Conservation (phyloP, 1,140 invertebrate genomes). For the Drosophila quadrilineata region DNA sequence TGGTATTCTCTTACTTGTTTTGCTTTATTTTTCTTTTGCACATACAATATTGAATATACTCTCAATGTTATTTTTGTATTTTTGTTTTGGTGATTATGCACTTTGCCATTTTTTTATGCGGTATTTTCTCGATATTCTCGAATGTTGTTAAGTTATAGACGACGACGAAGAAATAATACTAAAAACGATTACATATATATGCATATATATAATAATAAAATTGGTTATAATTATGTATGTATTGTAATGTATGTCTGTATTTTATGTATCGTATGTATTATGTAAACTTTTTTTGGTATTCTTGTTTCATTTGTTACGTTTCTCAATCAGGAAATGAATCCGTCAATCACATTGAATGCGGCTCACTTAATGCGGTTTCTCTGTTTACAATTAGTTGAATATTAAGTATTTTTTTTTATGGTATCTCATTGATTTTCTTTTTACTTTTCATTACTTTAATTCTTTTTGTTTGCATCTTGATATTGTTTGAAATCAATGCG, state of each 20-base stretch:
- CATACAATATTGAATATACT: slow-evolving; percentile 69
- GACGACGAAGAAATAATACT: slow-evolving; percentile 55
- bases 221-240: slow-evolving; percentile 51
- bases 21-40: slow-evolving; percentile 57
- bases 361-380: too few relatives aligned
- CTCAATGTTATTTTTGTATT: slow-evolving; percentile 45
- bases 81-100: slow-evolving; percentile 11
- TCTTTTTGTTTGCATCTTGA: too few relatives aligned
- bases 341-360: slow-evolving; percentile 28
- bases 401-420: too few relatives aligned
- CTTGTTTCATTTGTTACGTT: slow-evolving; percentile 38
- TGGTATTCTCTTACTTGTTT: slow-evolving; percentile 51
- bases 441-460: too few relatives aligned
- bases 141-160: slow-evolving; percentile 52
- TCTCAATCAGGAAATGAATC: too few relatives aligned
- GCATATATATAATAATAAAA: slow-evolving; percentile 57
- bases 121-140: slow-evolving; percentile 12
- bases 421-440: too few relatives aligned
- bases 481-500: slow-evolving; percentile 52
- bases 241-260: slow-evolving; percentile 25
- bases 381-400: too few relatives aligned
- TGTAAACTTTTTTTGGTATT: slow-evolving; percentile 16
- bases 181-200: slow-evolving; percentile 56
- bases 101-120: slow-evolving; percentile 11
- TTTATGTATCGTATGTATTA: slow-evolving; percentile 18